phyloP scores from a whole-genome alignment of 2,888 invertebrate species.

The Leptinotarsa haldemani region DNA sequence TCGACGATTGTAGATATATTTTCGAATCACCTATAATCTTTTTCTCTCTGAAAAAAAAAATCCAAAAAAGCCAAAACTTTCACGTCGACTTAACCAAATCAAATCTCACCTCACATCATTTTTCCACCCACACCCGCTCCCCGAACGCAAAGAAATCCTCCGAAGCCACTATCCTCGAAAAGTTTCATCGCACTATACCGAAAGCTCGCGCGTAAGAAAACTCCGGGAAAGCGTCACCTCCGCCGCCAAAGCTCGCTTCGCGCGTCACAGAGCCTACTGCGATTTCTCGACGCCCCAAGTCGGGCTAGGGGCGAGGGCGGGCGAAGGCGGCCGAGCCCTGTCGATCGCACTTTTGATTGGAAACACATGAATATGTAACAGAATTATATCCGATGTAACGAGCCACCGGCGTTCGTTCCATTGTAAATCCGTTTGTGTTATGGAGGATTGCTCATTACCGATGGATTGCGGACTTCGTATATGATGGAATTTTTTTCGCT shows the following conservation, averaged over 20 bases:
- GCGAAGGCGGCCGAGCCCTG: constrained; percentile 41
- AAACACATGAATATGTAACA: constrained; percentile 57
- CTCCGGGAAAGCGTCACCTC: constrained; percentile 26
- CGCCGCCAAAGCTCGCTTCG: constrained; percentile 34
- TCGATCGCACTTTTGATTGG: constrained; percentile 50
- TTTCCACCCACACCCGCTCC: background rate
- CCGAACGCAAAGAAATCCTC: background rate
- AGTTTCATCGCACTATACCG: constrained; percentile 12
- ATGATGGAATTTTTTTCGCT: background rate
- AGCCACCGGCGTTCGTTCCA: constrained; percentile 47
- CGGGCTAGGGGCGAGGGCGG: constrained; percentile 47
- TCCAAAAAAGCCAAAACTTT: no score
- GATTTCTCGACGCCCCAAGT: constrained; percentile 53
- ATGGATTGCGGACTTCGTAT: constrained; percentile 4
- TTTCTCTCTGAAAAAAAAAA: no score
- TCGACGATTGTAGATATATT: no score
- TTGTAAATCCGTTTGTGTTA: constrained; percentile 32
- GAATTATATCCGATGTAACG: constrained; percentile 53
- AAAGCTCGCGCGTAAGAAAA: constrained; percentile 12
- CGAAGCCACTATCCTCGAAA: background rate
- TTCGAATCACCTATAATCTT: no score
- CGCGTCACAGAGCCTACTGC: constrained; percentile 48
- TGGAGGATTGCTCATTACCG: constrained; percentile 26
- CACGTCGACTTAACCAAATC: background rate
- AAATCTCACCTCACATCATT: constrained; percentile 14